Percentiles rank a stretch among this genome's conserved stretches.
These are phyloP conservation scores for Nymphalis polychloros DNA, from an alignment of 2,888 invertebrate species.

Conservation along the genomic window DNA sequence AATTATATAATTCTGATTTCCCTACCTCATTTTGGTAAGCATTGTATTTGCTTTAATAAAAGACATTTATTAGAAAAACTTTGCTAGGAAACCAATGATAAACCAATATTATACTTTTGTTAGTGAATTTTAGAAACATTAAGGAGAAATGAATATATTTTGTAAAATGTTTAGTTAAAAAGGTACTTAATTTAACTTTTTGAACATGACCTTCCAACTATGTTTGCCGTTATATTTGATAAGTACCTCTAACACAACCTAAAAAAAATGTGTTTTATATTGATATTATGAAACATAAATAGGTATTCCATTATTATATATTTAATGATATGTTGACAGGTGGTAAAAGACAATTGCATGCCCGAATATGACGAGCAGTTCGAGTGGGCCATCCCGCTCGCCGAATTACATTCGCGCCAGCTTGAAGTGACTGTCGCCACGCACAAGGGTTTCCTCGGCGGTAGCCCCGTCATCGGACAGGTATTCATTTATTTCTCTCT, in stretches of 20 bases:
- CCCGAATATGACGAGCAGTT: conserved; percentile 95
- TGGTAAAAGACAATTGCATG: conserved; percentile 93
- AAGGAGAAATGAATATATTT: too few relatives aligned
- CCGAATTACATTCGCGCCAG: conserved; percentile 88
- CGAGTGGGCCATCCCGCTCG: conserved; percentile 92
- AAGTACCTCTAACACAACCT: neutral
- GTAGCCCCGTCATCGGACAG: conserved; percentile 92
- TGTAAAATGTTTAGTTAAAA: too few relatives aligned
- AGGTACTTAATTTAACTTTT: too few relatives aligned
- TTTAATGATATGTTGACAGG: conserved; percentile 57
- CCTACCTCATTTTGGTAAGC: too few relatives aligned
- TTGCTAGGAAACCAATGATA: too few relatives aligned
- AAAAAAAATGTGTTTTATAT: too few relatives aligned
- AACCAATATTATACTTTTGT: too few relatives aligned
- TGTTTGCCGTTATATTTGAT: neutral
- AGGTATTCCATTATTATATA: neutral
- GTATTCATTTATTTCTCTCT: conserved; percentile 55
- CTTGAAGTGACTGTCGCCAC: conserved; percentile 94
- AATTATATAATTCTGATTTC: neutral
- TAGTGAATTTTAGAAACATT: too few relatives aligned
- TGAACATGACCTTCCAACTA: too few relatives aligned
- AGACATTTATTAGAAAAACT: too few relatives aligned
- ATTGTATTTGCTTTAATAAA: too few relatives aligned
- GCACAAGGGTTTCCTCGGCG: conserved; percentile 91
- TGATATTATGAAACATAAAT: too few relatives aligned